Conservation (phyloP, 2,797 vertebrate genomes). For the Chaunax sp. region DNA sequence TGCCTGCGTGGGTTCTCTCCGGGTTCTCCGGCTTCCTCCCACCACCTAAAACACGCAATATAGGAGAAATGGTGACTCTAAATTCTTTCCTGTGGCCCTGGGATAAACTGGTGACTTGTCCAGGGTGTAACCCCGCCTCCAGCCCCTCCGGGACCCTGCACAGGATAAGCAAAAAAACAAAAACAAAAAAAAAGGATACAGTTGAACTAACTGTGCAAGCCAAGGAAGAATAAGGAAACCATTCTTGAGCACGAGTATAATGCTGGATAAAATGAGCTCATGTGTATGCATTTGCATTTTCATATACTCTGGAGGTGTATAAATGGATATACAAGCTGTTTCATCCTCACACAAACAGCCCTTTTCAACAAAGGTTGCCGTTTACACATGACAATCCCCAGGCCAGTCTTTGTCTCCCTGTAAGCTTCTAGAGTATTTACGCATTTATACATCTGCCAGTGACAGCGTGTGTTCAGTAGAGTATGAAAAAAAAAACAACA, state of each 20-base stretch:
- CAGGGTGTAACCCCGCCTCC: too few relatives aligned
- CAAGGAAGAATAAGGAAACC: neutral
- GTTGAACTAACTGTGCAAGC: neutral
- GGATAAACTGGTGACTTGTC: too few relatives aligned
- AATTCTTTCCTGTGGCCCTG: too few relatives aligned
- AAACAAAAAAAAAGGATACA: too few relatives aligned
- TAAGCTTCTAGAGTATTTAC: slow-evolving; percentile 43
- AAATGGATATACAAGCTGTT: slow-evolving; percentile 5
- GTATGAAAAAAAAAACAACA: slow-evolving; percentile 56
- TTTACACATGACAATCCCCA: slow-evolving; percentile 34
- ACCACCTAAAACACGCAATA: too few relatives aligned
- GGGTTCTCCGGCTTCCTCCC: too few relatives aligned
- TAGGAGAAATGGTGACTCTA: too few relatives aligned
- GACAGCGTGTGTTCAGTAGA: slow-evolving; percentile 41
- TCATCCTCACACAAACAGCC: slow-evolving; percentile 8
- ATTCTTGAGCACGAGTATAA: neutral
- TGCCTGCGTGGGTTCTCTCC: too few relatives aligned
- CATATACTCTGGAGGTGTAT: slow-evolving; percentile 6
- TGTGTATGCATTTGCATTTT: slow-evolving; percentile 13
- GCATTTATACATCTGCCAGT: slow-evolving; percentile 43
- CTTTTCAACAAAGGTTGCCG: slow-evolving; percentile 7
- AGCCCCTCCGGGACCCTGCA: too few relatives aligned
- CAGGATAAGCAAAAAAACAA: too few relatives aligned
- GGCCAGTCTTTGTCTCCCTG: slow-evolving; percentile 24
- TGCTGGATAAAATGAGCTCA: slow-evolving; percentile 24